Conservation (phyloP, 2,888 invertebrate genomes). For the Hydrotaea cyrtoneurina region DNA sequence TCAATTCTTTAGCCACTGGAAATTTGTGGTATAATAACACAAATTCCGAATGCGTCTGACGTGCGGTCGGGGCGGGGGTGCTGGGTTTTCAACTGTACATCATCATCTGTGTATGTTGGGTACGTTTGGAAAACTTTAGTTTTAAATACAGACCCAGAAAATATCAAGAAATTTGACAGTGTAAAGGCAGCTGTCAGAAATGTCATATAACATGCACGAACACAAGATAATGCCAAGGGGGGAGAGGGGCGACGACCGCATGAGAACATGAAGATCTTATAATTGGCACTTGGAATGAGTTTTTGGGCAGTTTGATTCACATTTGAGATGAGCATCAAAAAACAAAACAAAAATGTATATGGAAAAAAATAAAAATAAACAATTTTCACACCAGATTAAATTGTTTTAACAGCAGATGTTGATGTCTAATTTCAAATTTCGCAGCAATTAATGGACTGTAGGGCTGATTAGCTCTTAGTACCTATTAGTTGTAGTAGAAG, state of each 20-base stretch:
- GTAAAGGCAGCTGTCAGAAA: slow-evolving; percentile 65
- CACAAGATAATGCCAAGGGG: background rate
- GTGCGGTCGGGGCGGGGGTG: background rate
- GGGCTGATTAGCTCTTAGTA: background rate
- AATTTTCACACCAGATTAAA: slow-evolving; percentile 36
- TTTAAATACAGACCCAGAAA: background rate
- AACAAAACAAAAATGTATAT: background rate
- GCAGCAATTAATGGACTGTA: background rate
- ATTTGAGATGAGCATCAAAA: background rate
- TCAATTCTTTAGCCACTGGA: background rate
- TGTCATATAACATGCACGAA: slow-evolving; percentile 59
- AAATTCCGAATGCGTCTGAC: background rate
- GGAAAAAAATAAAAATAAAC: slow-evolving; percentile 13
- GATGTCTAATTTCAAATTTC: background rate
- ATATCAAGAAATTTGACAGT: slow-evolving; percentile 57
- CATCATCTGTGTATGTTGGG: background rate
- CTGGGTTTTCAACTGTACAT: background rate
- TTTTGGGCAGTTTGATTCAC: slow-evolving; percentile 5
- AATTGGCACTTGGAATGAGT: slow-evolving; percentile 14
- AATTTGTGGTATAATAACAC: slow-evolving; percentile 8
- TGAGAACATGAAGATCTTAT: background rate
- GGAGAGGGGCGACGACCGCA: background rate
- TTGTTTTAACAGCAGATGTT: slow-evolving; percentile 47
- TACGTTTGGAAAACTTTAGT: slow-evolving; percentile 17
- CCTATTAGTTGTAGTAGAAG: too few species aligned